Base-by-base conservation (phyloP, 2,113 vertebrate species). In the Progne subis region DNA sequence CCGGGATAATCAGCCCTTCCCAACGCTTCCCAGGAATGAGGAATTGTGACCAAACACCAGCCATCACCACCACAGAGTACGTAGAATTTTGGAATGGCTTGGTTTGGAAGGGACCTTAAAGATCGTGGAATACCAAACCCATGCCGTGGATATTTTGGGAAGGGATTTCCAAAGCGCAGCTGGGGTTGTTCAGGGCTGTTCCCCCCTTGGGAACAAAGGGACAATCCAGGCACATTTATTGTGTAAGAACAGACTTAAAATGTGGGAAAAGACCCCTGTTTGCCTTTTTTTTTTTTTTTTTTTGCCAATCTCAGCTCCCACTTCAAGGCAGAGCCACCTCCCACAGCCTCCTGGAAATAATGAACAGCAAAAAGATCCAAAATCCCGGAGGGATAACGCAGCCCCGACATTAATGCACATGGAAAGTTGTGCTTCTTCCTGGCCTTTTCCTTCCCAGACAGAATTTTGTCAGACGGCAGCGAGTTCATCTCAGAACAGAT, bases 401-500 rank as follows among this genome's bases (percentile, higher is more conserved):
- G 24, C 91, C 59, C 88, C 71, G 13, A n/a, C 8, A 3, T 83
- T 95, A 95, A 95, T 96, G 93, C 74, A 68, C 72, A 77, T 60
- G 87, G 96, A 96, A 96, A 96, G 92, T 44, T 64, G 75, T 70
- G 90, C 56, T 91, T 20, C 8, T 84, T 93, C 84, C 93, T 29
- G 88, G 74, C 24, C 65, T 88, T 64, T 59, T 86, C 86, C 93
- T 83, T 88, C 83, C 76, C 93, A 94, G 96, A 86, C 90, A 96
- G 82, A 92, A 92, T 82, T 91, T 90, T 96, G 93, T 96, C 95
- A 93, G 85, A 88, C 47, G 34, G 76, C 88, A 84, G 82, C 9
- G 72, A 96, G 93, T 92, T 97, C 90, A 84, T 63, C 31, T 81
- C 89, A 60, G 94, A 97, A 72, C 90, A 95, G 75, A 95, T 86